Evolutionary conservation across 23 tunicate genomes (phyloP), one percentile per base, ranked within the genome.

Genomic region (Clavelina lepadiformis): DNA sequence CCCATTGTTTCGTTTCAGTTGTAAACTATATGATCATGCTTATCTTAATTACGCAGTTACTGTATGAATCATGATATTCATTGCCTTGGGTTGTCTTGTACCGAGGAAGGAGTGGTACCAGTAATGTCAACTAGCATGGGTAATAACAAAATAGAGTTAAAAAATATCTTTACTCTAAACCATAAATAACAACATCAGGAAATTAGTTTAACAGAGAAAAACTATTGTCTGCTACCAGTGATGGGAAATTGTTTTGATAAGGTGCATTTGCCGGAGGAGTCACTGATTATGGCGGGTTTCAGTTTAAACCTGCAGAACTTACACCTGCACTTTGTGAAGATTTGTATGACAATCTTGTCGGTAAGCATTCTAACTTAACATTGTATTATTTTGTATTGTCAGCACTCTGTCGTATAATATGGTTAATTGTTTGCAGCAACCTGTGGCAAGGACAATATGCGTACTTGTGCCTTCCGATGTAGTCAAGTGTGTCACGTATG

Each of bases 11-110:
- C n/a, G n/a, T n/a, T n/a, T n/a, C n/a, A n/a, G n/a, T n/a, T n/a
- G n/a, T n/a, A n/a, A n/a, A n/a, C n/a, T n/a, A n/a, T n/a, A n/a
- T n/a, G n/a, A n/a, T n/a, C n/a, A n/a, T n/a, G n/a, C n/a, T n/a
- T n/a, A n/a, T n/a, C n/a, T n/a, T n/a, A n/a, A n/a, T n/a, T n/a
- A n/a, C n/a, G 8, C 26, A 88, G 96, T 69, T 93, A 85, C 62
- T 93, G 98, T 77, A 93, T 93, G 94, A 83, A 93, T 38, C 82
- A 79, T 35, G 94, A 92, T 1, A 62, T 85, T 8, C 91, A 81
- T 32, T 93, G 98, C 51, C 74, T 93, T 37, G 98, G 98, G 23
- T 69, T 93, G 19, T 63, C 98, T 23, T 93, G 98, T 77, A 37
- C 56, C 25, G 66, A 88, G 52, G 96, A 77, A 61, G 81, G 86